Evolutionary conservation across 37 sponge, comb jelly and placozoan genomes (phyloP).

Genomic region (Ephydatia muelleri): DNA sequence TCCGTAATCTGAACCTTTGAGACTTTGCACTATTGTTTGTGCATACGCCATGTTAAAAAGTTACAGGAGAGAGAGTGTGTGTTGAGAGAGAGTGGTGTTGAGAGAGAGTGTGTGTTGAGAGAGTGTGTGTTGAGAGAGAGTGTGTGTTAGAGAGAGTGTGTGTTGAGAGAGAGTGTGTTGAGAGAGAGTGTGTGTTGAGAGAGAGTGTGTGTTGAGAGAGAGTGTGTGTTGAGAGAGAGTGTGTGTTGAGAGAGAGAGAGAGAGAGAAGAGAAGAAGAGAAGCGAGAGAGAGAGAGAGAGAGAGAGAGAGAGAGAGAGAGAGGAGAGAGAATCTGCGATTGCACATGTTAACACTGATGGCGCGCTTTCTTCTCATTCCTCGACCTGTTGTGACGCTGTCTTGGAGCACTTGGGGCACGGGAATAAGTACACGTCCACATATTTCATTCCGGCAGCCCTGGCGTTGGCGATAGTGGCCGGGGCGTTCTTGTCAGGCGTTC

Average conservation of each 20-base stretch:
- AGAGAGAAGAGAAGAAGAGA: no score
- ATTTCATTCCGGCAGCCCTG: constrained; percentile 58
- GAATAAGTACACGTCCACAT: constrained; percentile 89
- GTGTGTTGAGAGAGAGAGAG: no score
- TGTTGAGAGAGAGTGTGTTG: no score
- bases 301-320: constrained; percentile 12
- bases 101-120: no score
- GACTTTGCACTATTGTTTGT: constrained; percentile 19
- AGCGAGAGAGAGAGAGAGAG: neutral
- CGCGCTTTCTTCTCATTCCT: constrained; percentile 45
- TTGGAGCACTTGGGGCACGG: constrained; percentile 77
- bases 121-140: no score
- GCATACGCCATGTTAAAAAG: no score
- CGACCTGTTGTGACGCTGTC: constrained; percentile 69
- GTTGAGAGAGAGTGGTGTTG: no score
- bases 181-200: no score
- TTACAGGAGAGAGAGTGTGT: no score
- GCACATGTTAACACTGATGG: neutral
- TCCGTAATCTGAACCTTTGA: constrained; percentile 48
- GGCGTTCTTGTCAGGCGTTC: constrained; percentile 61
- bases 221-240: no score
- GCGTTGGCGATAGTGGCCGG: constrained; percentile 70
- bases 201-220: no score
- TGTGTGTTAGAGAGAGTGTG: no score
- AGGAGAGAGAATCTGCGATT: neutral